These are phyloP conservation scores for Nomada flava DNA, from an alignment of 2,888 invertebrate species.

Conservation along the genomic window DNA sequence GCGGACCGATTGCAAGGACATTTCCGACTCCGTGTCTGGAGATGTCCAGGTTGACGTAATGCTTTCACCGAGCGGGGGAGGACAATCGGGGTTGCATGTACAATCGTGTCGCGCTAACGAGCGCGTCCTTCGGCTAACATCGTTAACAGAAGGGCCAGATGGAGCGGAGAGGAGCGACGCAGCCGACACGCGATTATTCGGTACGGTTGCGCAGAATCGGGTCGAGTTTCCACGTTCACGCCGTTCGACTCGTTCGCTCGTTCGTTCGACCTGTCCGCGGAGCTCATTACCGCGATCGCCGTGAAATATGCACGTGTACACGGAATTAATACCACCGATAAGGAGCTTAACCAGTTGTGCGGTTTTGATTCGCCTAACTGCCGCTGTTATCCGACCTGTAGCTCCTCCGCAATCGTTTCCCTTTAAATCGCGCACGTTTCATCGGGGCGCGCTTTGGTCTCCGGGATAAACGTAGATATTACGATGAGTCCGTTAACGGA, in stretches of 20 bases:
- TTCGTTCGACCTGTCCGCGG: conserved; percentile 6
- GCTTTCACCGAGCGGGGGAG: conserved; percentile 20
- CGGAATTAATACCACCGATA: conserved; percentile 40
- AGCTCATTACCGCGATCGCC: conserved; percentile 50
- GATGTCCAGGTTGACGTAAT: conserved; percentile 41
- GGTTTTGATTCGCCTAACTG: conserved; percentile 53
- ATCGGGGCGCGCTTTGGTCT: neutral
- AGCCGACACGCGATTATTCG: conserved; percentile 22
- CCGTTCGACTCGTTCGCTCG: conserved; percentile 43
- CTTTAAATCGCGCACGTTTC: conserved; percentile 6
- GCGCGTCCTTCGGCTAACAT: conserved; percentile 48
- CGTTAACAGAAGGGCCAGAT: conserved; percentile 35
- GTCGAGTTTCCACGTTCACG: conserved; percentile 18
- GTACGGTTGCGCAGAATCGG: conserved; percentile 11
- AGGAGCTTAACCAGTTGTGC: conserved; percentile 39
- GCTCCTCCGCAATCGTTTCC: no score
- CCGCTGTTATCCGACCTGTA: conserved; percentile 36
- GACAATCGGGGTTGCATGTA: conserved; percentile 35
- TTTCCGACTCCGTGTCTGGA: conserved; percentile 17
- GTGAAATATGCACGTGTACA: conserved; percentile 45
- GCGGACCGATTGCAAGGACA: conserved; percentile 6
- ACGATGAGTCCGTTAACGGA: no score
- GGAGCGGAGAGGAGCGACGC: conserved; percentile 4
- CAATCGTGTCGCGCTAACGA: conserved; percentile 52
- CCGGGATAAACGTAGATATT: neutral